Evolutionary conservation across 2,113 vertebrate species (phyloP).

Genomic region (Maccullochella peelii): DNA sequence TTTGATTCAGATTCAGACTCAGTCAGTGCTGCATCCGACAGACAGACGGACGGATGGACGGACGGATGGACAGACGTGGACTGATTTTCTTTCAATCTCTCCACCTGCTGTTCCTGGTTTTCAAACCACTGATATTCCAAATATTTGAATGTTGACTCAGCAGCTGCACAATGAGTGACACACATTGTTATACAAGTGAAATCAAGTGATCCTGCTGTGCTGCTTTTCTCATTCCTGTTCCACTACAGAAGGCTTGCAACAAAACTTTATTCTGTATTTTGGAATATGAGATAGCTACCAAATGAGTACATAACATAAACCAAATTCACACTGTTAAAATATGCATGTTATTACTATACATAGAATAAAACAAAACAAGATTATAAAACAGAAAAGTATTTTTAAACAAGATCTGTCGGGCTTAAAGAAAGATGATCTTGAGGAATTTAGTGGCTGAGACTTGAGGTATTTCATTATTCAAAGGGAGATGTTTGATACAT

Average conservation of each 20-base stretch:
- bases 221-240: slow-evolving; percentile 9
- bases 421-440: too few species aligned
- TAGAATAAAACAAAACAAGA: not conserved
- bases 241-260: not conserved
- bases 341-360: not conserved
- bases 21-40: slow-evolving; percentile 39
- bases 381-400: too few species aligned
- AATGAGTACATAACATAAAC: not conserved
- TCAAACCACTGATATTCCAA: slow-evolving; percentile 60
- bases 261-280: not conserved
- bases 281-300: not conserved
- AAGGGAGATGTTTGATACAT: too few species aligned
- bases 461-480: not conserved
- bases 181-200: slow-evolving; percentile 22
- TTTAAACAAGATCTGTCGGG: too few species aligned
- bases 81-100: slow-evolving; percentile 47
- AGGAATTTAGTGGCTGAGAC: not conserved
- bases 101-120: slow-evolving; percentile 58
- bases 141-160: slow-evolving; percentile 66
- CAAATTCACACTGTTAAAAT: not conserved
- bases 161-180: slow-evolving; percentile 45
- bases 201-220: slow-evolving; percentile 30
- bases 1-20: slow-evolving; percentile 56
- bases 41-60: not conserved
- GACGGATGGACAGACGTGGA: slow-evolving; percentile 6